phyloP scores from a whole-genome alignment of 2,113 vertebrate genomes.

The Pseudolaguvia tuberculata region DNA sequence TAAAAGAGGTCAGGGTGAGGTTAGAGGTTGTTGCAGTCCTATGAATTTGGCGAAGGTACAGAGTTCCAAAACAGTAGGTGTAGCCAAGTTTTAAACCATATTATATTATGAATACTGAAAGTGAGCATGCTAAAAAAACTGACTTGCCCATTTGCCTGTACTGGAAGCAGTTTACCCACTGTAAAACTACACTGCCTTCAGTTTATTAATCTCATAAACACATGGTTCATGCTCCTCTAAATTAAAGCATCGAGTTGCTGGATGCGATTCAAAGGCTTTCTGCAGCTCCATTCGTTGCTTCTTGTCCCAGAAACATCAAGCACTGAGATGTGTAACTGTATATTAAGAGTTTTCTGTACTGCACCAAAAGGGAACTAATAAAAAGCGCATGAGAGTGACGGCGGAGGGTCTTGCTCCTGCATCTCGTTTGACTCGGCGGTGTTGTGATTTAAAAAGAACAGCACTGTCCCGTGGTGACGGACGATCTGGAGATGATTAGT shows the following conservation, averaged over 20 bases:
- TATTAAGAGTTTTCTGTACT: slow-evolving; percentile 67
- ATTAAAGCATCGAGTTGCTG: slow-evolving; percentile 58
- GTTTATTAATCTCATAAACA: slow-evolving; percentile 62
- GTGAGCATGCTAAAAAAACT: neutral
- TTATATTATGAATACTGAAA: slow-evolving; percentile 1
- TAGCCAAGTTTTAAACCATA: slow-evolving; percentile 21
- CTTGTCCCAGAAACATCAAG: slow-evolving; percentile 56
- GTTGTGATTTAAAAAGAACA: slow-evolving; percentile 71
- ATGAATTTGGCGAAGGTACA: neutral
- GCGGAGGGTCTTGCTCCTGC: slow-evolving; percentile 60
- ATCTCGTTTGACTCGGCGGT: slow-evolving; percentile 66
- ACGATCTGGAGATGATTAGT: slow-evolving; percentile 73
- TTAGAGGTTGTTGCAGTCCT: neutral
- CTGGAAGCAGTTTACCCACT: slow-evolving; percentile 27
- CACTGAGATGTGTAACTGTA: slow-evolving; percentile 68
- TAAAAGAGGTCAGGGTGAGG: neutral
- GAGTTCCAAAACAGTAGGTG: neutral
- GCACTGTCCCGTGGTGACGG: slow-evolving; percentile 56
- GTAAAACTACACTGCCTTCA: slow-evolving; percentile 43
- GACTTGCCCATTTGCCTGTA: slow-evolving; percentile 13
- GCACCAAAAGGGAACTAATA: slow-evolving; percentile 68
- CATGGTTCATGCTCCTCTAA: slow-evolving; percentile 57
- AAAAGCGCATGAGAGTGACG: slow-evolving; percentile 66
- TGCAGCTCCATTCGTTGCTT: slow-evolving; percentile 54
- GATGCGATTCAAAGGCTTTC: slow-evolving; percentile 56